These are phyloP conservation scores for Spodoptera littoralis DNA, from an alignment of 2,888 invertebrate genomes.

Conservation along the genomic window DNA sequence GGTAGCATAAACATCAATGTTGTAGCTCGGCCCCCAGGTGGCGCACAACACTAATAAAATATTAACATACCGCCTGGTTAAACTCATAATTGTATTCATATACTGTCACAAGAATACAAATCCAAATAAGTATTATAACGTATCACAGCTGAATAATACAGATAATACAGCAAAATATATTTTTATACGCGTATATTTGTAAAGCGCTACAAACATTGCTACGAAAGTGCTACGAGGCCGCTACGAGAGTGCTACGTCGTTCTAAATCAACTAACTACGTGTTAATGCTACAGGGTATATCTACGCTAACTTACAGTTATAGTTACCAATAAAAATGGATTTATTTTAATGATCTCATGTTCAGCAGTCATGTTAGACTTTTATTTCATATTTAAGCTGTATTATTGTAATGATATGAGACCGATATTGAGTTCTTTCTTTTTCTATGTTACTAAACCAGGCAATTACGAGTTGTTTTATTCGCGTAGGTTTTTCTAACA, in stretches of 20 bases:
- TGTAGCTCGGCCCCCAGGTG: too few relatives aligned
- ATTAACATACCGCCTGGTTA: too few relatives aligned
- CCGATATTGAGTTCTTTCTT: too few relatives aligned
- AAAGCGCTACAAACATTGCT: conserved; percentile 49
- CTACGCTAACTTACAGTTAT: not conserved
- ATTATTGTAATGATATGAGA: too few relatives aligned
- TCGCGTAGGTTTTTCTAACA: too few relatives aligned
- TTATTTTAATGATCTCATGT: conserved; percentile 6
- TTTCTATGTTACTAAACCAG: too few relatives aligned
- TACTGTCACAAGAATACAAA: too few relatives aligned
- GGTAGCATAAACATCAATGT: too few relatives aligned
- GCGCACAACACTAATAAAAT: too few relatives aligned
- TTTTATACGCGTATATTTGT: conserved; percentile 19
- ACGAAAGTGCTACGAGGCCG: conserved; percentile 32
- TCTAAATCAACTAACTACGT: conserved; percentile 50
- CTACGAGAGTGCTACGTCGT: conserved; percentile 50
- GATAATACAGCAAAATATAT: conserved; percentile 22
- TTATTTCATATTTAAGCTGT: not conserved
- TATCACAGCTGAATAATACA: conserved; percentile 8
- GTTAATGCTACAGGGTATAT: conserved; percentile 41
- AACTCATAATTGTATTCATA: too few relatives aligned
- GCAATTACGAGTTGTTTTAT: too few relatives aligned
- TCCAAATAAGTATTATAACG: too few relatives aligned
- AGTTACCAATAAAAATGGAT: conserved; percentile 12
- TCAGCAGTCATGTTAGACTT: not conserved